phyloP scores from a whole-genome alignment of 2,113 vertebrate species.

The Larimichthys crocea region DNA sequence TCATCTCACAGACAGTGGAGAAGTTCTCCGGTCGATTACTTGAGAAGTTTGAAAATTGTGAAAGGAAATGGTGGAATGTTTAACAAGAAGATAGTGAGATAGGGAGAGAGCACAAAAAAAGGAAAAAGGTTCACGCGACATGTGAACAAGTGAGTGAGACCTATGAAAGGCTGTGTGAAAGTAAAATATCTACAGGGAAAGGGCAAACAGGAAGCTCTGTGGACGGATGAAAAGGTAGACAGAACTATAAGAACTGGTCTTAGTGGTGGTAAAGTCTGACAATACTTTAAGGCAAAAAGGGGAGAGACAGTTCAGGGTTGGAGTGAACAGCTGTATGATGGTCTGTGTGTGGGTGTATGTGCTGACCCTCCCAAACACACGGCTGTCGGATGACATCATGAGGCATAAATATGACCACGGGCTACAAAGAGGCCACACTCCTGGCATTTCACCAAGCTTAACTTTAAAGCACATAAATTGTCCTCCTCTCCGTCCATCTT shows the following conservation, averaged over 20 bases:
- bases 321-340: constrained; percentile 64
- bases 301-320: constrained; percentile 36
- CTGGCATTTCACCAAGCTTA: constrained; percentile 52
- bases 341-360: constrained; percentile 66
- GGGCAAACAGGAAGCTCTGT: constrained; percentile 27
- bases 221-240: constrained; percentile 29
- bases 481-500: constrained; percentile 20
- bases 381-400: constrained; percentile 79
- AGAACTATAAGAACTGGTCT: constrained; percentile 28
- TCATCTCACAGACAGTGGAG: constrained; percentile 69
- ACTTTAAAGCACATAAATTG: constrained; percentile 38
- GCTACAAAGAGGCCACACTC: constrained; percentile 69
- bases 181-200: constrained; percentile 43
- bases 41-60: constrained; percentile 16
- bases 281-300: constrained; percentile 51
- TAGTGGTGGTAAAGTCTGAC: constrained; percentile 48
- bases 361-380: constrained; percentile 72
- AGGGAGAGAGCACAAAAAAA: background rate
- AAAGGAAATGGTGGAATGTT: constrained; percentile 29
- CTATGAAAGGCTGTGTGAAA: constrained; percentile 59
- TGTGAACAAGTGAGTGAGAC: constrained; percentile 62
- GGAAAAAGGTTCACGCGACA: constrained; percentile 15
- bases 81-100: constrained; percentile 7
- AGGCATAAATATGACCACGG: constrained; percentile 76
- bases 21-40: constrained; percentile 25